These are phyloP conservation scores for Cheumatopsyche charites DNA, from an alignment of 1,140 invertebrate genomes.

Conservation along the genomic window DNA sequence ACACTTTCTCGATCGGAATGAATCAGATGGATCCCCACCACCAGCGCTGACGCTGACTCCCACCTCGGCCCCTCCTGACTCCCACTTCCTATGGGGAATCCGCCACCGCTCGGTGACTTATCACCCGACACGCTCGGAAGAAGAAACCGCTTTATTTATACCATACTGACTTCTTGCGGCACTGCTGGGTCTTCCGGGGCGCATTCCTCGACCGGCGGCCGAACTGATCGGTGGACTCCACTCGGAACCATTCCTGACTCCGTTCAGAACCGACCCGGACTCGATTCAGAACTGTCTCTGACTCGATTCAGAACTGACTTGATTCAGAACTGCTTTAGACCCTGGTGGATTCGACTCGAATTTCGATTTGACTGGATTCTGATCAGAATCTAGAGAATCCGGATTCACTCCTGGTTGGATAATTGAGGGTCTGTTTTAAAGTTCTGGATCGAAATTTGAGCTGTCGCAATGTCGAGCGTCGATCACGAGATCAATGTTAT, in stretches of 20 bases:
- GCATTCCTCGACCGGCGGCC: slow-evolving; percentile 22
- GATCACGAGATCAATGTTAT: slow-evolving; percentile 35
- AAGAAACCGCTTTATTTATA: neutral
- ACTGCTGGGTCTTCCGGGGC: slow-evolving; percentile 30
- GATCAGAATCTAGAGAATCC: too few relatives aligned
- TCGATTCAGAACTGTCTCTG: too few relatives aligned
- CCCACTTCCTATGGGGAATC: neutral
- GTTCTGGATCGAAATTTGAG: neutral
- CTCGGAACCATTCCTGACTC: too few relatives aligned
- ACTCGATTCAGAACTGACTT: too few relatives aligned
- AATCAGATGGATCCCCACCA: neutral
- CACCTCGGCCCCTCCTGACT: neutral
- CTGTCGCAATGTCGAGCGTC: slow-evolving; percentile 3
- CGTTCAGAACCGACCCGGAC: too few relatives aligned
- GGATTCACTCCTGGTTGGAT: too few relatives aligned
- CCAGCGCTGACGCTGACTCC: neutral
- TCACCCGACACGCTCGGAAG: slow-evolving; percentile 6
- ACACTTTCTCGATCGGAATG: too few relatives aligned
- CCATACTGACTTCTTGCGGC: slow-evolving; percentile 3
- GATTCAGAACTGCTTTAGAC: too few relatives aligned
- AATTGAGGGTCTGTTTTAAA: neutral
- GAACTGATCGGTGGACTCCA: neutral
- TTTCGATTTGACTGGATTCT: too few relatives aligned
- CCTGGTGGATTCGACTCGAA: too few relatives aligned
- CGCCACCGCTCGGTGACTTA: neutral